Evolutionary conservation across 2,888 invertebrate species (phyloP), one percentile per base, ranked within the genome.

Genomic region (Timema podura): DNA sequence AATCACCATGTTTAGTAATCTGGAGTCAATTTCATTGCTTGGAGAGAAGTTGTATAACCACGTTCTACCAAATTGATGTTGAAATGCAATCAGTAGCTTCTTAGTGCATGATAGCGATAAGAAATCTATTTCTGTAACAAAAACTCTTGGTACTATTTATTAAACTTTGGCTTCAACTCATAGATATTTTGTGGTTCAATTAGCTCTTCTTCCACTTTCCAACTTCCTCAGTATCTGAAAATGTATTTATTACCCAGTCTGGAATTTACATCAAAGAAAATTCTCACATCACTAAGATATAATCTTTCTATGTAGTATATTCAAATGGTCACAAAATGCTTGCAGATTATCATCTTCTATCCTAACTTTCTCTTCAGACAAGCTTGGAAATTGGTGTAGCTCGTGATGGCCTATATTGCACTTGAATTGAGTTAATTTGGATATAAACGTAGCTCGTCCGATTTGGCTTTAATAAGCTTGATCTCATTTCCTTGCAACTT

Each of bases 101-200:
- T 30, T 67, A 51, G 48, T 67, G 67, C 67, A 67, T 49, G 51
- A 51, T 51, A 67, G 7, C 10, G 67, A 48, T 13, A 49, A 67
- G 30, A 8, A 44, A 67, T 51, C 11, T 67, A 9, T 6, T 51
- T 67, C 49, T 67, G 67, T 16, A 67, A 67, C 67, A 8, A 51
- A 67, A 30, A 67, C 30, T 67, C 44, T 48, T 65, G 65, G n/a
- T 65, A 48, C 3, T n/a, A 65, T 65, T 65, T 65, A 47, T 65
- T 65, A 48, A 48, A 65, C 6, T 65, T 65, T 46, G 5, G 48
- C 15, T 48, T 48, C 65, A 65, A 7, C 46, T 48, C 48, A 65
- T 15, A 10, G 48, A 15, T 15, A 65, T 65, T 65, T 65, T 48
- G n/a, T 65, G 48, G 65, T 10, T 46, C 48, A 65, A 3, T 65